phyloP scores from a whole-genome alignment of 2,797 vertebrate species.

The Chelidonichthys spinosus region DNA sequence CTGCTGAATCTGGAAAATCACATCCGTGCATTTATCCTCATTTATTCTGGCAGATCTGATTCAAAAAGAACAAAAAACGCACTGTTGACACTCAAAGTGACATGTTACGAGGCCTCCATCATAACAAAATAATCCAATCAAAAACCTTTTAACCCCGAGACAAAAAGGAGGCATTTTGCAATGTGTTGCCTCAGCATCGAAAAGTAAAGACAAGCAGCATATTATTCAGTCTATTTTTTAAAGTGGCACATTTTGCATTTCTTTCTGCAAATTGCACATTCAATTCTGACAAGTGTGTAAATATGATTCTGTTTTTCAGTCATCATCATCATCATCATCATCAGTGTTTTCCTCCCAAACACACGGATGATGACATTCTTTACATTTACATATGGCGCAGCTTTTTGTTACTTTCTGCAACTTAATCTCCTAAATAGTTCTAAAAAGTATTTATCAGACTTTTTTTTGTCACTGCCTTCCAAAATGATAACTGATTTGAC shows the following conservation, averaged over 20 bases:
- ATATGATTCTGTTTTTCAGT: constrained; percentile 7
- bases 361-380: not conserved
- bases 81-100: not conserved
- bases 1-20: constrained; percentile 6
- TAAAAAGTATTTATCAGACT: not conserved
- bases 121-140: not conserved
- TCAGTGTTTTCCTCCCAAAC: not conserved
- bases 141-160: not conserved
- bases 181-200: constrained; percentile 13
- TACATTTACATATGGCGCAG: not conserved
- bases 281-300: constrained; percentile 8
- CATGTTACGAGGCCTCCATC: not conserved
- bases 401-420: not conserved
- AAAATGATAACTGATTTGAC: not conserved
- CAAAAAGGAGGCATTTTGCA: constrained; percentile 13
- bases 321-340: constrained; percentile 9
- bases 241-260: constrained; percentile 11
- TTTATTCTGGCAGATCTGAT: not conserved
- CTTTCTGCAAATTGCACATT: constrained; percentile 16
- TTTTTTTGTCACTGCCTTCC: not conserved
- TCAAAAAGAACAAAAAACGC: not conserved
- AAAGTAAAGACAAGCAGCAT: not conserved
- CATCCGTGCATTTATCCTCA: not conserved
- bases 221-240: not conserved
- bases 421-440: constrained; percentile 8